These are phyloP conservation scores for Triplophysa bombifrons DNA, from an alignment of 2,797 vertebrate genomes.

Conservation along the genomic window DNA sequence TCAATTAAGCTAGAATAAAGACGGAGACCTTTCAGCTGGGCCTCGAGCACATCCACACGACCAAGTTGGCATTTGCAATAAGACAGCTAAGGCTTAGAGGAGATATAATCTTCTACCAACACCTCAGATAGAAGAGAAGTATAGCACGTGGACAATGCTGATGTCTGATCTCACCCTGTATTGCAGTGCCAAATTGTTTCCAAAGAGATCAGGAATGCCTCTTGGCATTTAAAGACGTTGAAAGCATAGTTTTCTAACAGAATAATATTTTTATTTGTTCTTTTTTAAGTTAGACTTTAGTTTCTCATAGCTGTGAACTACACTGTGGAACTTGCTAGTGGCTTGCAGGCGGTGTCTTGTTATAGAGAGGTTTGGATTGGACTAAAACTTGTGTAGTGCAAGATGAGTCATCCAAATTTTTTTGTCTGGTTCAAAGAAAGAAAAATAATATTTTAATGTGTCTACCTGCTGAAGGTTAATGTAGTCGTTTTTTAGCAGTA, in stretches of 20 bases:
- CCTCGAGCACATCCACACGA: neutral
- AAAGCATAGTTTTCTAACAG: neutral
- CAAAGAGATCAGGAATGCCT: constrained; percentile 16
- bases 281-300: neutral
- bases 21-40: constrained; percentile 41
- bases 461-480: neutral
- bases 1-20: constrained; percentile 38
- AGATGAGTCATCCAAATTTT: neutral
- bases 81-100: constrained; percentile 48
- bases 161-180: neutral
- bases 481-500: neutral
- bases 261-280: neutral
- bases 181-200: constrained; percentile 18
- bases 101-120: constrained; percentile 43
- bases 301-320: neutral
- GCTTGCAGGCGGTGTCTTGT: neutral
- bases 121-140: constrained; percentile 39
- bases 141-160: neutral
- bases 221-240: constrained; percentile 7
- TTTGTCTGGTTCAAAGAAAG: neutral
- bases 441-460: neutral
- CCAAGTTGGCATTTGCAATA: constrained; percentile 54
- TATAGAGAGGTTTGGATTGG: neutral
- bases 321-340: neutral
- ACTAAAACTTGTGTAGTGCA: neutral